Evolutionary conservation across 2,113 vertebrate species (phyloP).

Genomic region (Muntiacus muntjak): DNA sequence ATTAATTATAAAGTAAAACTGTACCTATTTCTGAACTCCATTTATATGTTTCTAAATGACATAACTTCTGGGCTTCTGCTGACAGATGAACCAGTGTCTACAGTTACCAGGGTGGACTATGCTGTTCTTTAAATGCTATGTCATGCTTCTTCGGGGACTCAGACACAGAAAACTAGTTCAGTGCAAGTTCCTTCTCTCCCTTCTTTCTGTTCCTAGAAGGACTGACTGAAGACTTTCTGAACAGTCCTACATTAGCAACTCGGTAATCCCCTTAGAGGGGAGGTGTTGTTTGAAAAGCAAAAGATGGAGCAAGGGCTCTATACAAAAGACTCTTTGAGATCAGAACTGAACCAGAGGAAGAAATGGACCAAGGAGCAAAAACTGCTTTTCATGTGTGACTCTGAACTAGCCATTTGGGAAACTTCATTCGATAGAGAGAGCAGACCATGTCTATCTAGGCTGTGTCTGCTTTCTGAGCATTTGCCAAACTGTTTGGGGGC

Average conservation of each 20-base stretch:
- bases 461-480: not conserved
- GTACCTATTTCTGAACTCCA: constrained; percentile 7
- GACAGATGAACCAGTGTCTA: not conserved
- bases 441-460: not conserved
- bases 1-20: constrained; percentile 38
- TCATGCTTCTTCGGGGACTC: not conserved
- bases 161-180: not conserved
- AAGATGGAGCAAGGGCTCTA: not conserved
- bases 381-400: not conserved
- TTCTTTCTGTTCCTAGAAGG: not conserved
- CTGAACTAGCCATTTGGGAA: not conserved
- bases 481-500: not conserved
- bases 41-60: constrained; percentile 17
- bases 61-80: not conserved
- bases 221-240: constrained; percentile 6
- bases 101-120: not conserved
- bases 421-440: not conserved
- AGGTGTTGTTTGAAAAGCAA: not conserved
- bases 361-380: not conserved
- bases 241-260: not conserved
- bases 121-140: constrained; percentile 19
- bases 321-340: not conserved
- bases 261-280: not conserved
- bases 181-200: not conserved
- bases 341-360: constrained; percentile 32